Evolutionary conservation across 2,888 invertebrate species (phyloP), one percentile per base, ranked within the genome.

Genomic region (Drosophila demipolita): DNA sequence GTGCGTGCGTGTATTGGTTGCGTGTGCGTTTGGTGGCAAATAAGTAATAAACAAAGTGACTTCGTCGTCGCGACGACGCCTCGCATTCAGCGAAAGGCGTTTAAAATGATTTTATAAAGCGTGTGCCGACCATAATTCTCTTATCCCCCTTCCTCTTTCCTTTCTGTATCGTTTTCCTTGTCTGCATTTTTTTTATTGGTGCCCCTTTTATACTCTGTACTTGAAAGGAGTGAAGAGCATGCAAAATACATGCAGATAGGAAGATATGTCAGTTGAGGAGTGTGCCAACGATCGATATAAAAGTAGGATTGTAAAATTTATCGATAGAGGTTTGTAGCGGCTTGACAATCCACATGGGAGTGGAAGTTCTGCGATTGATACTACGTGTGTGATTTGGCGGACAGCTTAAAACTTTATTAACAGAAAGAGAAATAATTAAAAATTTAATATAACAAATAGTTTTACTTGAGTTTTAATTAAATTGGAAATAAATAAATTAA

Each of bases 91-190:
- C 68, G 69, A 77, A 23, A 74, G 75, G 81, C 80, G 80, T 78
- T 70, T 65, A 59, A 75, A 88, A 83, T 85, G 80, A 82, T 88
- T 87, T 87, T 76, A 78, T 75, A 78, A 80, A 77, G 62, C 55
- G 80, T 66, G 59, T 66, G 74, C 70, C 69, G 68, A 36, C 62
- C 82, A 71, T 78, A 75, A 75, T 64, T 71, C 61, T 62, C 52
- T 36, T 57, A 45, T 12, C 23, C 15, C 20, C 26, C 3, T 11
- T 35, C 4, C 38, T 20, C 32, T 17, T 4, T 15, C n/a, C n/a
- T 35, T 33, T 32, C 15, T 23, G 3, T 15, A 26, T 17, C 17
- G 26, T 11, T 42, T 8, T 32, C 33, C 3, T 48, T 38, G 45
- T 8, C 45, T 45, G 45, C 12, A 15, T 20, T 9, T n/a, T 15